Percentiles rank a stretch among this genome's conserved stretches.
phyloP scores from a whole-genome alignment of 2,888 invertebrate species.

The Yponomeuta plumbellus region DNA sequence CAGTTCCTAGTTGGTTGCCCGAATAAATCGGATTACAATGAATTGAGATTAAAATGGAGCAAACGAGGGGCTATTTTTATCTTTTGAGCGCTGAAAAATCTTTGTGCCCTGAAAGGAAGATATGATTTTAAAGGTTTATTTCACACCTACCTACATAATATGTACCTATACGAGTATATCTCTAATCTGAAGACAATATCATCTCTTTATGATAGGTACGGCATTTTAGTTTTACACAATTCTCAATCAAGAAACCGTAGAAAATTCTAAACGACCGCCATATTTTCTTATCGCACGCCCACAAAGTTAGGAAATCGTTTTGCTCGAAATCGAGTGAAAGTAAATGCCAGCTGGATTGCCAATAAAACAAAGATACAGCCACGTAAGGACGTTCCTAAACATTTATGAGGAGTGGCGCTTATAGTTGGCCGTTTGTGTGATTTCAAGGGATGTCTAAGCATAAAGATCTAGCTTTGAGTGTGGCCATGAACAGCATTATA shows the following conservation, averaged over 20 bases:
- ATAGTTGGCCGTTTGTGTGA: not conserved
- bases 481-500: too few species aligned
- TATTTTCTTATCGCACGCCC: not conserved
- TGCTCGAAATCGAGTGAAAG: constrained; percentile 5
- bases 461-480: too few species aligned
- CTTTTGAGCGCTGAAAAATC: not conserved
- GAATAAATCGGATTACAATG: not conserved
- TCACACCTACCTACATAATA: too few species aligned
- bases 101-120: not conserved
- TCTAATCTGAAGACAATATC: too few species aligned
- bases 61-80: not conserved
- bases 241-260: too few species aligned
- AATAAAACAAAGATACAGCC: constrained; percentile 12
- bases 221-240: too few species aligned
- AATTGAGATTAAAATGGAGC: not conserved
- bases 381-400: not conserved
- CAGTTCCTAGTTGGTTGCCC: not conserved
- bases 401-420: not conserved
- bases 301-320: not conserved
- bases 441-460: not conserved
- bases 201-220: too few species aligned
- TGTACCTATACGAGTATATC: too few species aligned
- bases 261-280: not conserved
- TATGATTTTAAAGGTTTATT: too few species aligned
- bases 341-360: not conserved